Percentiles rank a stretch among this genome's conserved stretches.
Conservation (phyloP, 35 echinoderm and acorn worm species). For the Chiridota heheva region DNA sequence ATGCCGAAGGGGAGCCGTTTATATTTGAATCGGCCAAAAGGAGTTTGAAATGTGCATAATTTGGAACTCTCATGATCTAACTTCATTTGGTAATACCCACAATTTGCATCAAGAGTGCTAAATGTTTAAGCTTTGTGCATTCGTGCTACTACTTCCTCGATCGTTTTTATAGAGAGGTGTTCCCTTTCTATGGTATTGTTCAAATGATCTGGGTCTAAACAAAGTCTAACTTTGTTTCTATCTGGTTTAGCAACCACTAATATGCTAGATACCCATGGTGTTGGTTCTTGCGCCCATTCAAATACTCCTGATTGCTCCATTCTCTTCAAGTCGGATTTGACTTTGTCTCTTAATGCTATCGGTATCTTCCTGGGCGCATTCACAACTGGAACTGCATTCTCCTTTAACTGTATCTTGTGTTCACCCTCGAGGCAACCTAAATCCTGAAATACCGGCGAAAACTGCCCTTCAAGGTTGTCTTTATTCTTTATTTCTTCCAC, state of each 20-base stretch:
- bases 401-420: too few relatives aligned
- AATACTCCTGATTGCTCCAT: constrained; percentile 5
- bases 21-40: constrained; percentile 34
- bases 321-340: not conserved
- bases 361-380: not conserved
- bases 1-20: constrained; percentile 50
- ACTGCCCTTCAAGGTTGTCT: too few relatives aligned
- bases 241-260: not conserved
- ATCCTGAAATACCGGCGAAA: too few relatives aligned
- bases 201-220: not conserved
- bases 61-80: not conserved
- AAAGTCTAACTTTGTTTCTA: constrained; percentile 20
- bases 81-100: constrained; percentile 20
- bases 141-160: not conserved
- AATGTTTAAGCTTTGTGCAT: constrained; percentile 22
- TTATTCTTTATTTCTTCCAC: too few relatives aligned
- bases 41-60: constrained; percentile 25
- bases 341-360: not conserved
- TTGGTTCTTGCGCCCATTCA: not conserved
- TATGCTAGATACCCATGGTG: constrained; percentile 17
- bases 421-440: too few relatives aligned
- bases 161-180: constrained; percentile 10
- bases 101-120: not conserved
- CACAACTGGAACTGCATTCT: constrained; percentile 1
- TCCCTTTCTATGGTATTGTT: constrained; percentile 7